These are phyloP conservation scores for Odontamblyopus rebecca DNA, from an alignment of 2,797 vertebrate species.

Conservation along the genomic window DNA sequence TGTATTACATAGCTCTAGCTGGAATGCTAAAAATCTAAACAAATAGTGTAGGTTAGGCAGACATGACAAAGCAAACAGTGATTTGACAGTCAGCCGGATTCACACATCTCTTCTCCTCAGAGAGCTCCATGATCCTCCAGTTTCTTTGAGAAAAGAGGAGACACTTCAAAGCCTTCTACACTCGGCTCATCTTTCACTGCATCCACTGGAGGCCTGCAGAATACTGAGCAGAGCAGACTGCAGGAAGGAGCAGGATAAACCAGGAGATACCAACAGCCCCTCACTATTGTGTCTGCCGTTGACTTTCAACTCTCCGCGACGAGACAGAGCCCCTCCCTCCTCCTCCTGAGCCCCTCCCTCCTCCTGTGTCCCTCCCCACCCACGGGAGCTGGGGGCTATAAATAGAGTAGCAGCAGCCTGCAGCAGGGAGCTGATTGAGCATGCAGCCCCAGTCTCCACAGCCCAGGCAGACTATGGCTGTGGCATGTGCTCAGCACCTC, in stretches of 20 bases:
- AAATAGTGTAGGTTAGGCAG: constrained; percentile 58
- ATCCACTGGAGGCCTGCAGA: constrained; percentile 31
- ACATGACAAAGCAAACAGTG: constrained; percentile 61
- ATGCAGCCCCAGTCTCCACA: constrained; percentile 75
- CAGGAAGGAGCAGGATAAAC: constrained; percentile 37
- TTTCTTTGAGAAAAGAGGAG: constrained; percentile 50
- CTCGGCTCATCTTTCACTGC: constrained; percentile 33
- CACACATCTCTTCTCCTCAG: constrained; percentile 45
- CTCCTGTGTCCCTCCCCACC: constrained; percentile 45
- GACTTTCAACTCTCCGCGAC: constrained; percentile 79
- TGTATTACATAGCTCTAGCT: constrained; percentile 35
- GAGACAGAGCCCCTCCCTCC: constrained; percentile 60
- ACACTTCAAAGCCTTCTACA: constrained; percentile 55
- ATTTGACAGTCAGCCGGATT: constrained; percentile 44
- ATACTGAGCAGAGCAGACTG: constrained; percentile 36
- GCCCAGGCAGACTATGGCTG: constrained; percentile 42
- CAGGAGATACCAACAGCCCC: constrained; percentile 49
- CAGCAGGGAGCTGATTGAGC: constrained; percentile 75
- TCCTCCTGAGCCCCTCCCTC: constrained; percentile 22
- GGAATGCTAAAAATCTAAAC: constrained; percentile 42
- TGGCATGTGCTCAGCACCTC: constrained; percentile 61
- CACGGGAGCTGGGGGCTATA: constrained; percentile 72
- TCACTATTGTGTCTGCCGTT: constrained; percentile 77
- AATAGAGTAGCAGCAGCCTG: constrained; percentile 76
- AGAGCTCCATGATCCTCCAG: constrained; percentile 41